Evolutionary conservation across 1,140 invertebrate genomes (phyloP).

Genomic region (Dendroctonus valens): DNA sequence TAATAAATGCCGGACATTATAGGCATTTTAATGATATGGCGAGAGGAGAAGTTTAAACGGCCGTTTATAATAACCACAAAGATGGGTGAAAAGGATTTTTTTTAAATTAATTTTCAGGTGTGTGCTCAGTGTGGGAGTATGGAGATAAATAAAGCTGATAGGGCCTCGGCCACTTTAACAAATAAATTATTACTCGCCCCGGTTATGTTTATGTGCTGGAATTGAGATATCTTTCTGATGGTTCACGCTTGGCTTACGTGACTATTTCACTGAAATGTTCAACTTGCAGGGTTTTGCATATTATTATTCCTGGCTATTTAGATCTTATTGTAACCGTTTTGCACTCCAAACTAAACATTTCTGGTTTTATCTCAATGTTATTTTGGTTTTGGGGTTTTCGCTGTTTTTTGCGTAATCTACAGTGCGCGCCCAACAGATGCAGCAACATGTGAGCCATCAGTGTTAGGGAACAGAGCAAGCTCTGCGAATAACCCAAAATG

Average conservation of each 20-base stretch:
- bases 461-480: no score
- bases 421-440: no score
- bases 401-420: no score
- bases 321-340: no score
- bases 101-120: constrained; percentile 23
- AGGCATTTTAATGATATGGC: constrained; percentile 16
- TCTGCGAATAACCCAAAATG: no score
- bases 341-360: no score
- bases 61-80: constrained; percentile 24
- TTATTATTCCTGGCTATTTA: no score
- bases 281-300: no score
- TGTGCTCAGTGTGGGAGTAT: constrained; percentile 12
- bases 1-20: constrained; percentile 27
- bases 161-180: constrained; percentile 7
- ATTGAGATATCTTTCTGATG: constrained; percentile 12
- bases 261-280: neutral
- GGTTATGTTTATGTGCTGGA: constrained; percentile 1
- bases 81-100: constrained; percentile 16
- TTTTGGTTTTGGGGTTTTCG: no score
- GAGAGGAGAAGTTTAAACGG: constrained; percentile 16
- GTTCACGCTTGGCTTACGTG: neutral
- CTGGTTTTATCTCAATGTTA: no score
- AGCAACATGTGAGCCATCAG: no score
- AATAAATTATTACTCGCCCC: constrained; percentile 10
- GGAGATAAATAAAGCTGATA: constrained; percentile 17